phyloP scores from a whole-genome alignment of 92 coral and sea anemone genomes.

The Montipora capitata region DNA sequence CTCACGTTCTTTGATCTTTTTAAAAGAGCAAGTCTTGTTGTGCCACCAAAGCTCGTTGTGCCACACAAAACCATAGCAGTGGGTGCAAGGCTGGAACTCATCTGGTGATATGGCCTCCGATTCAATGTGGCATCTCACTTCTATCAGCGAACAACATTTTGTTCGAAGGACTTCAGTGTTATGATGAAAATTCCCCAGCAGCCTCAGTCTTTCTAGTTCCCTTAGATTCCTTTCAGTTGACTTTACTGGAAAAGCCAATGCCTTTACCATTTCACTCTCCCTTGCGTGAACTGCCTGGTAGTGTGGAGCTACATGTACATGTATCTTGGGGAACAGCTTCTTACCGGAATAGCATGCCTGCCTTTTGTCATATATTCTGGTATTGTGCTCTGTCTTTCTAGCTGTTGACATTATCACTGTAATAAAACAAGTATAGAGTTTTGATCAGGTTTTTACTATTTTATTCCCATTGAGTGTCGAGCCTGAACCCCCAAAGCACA shows the following conservation, averaged over 20 bases:
- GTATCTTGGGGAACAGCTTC: slow-evolving; percentile 30
- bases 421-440: too few relatives aligned
- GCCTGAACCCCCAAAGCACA: too few relatives aligned
- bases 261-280: slow-evolving; percentile 42
- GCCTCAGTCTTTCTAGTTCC: slow-evolving; percentile 40
- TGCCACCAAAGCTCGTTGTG: slow-evolving; percentile 53
- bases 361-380: not conserved
- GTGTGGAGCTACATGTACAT: too few relatives aligned
- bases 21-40: slow-evolving; percentile 27
- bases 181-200: slow-evolving; percentile 51
- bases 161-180: slow-evolving; percentile 36
- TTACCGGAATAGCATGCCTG: slow-evolving; percentile 24
- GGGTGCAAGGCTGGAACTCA: slow-evolving; percentile 40
- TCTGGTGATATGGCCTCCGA: not conserved
- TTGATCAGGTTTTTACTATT: too few relatives aligned
- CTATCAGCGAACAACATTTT: not conserved
- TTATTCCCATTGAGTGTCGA: too few relatives aligned
- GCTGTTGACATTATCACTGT: not conserved
- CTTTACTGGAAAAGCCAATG: not conserved
- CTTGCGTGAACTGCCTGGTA: slow-evolving; percentile 22
- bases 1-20: not conserved
- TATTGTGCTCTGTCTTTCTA: not conserved
- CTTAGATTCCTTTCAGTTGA: not conserved
- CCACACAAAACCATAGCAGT: slow-evolving; percentile 46
- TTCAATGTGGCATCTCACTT: not conserved